phyloP scores from a whole-genome alignment of 2,113 vertebrate genomes.

The Rhynchomys soricoides region DNA sequence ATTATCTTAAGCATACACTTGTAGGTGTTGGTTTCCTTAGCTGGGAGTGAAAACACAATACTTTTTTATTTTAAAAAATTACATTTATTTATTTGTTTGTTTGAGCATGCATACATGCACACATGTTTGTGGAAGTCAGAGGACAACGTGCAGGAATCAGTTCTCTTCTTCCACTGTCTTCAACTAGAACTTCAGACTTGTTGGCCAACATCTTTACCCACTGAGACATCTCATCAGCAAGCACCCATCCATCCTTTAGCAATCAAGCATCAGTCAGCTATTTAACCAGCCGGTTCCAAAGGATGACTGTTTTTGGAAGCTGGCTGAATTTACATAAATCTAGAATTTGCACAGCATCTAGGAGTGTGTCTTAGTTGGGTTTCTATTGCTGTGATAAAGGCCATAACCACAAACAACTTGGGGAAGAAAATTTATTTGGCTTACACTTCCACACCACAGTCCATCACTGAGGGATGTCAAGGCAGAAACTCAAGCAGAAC shows the following conservation, averaged over 20 bases:
- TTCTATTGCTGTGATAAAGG: neutral
- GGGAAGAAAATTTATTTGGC: neutral
- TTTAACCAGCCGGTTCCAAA: neutral
- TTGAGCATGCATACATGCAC: no score
- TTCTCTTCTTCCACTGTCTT: neutral
- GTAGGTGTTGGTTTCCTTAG: neutral
- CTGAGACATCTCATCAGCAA: neutral
- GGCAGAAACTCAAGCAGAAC: neutral
- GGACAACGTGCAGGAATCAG: neutral
- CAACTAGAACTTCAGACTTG: no score
- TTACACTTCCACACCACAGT: neutral
- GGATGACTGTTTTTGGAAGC: neutral
- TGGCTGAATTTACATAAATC: neutral
- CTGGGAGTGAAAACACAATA: neutral
- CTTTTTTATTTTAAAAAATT: neutral
- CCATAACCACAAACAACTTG: neutral
- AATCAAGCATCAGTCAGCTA: no score
- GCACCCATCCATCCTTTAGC: neutral
- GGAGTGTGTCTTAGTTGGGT: neutral
- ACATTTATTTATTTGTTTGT: neutral
- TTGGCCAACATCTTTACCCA: neutral
- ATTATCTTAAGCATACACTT: neutral
- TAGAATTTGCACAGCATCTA: no score
- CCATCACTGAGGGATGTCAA: neutral
- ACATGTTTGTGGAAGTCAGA: neutral